These are phyloP conservation scores for Auanema freiburgensis DNA, from an alignment of 2,888 invertebrate genomes.

Conservation along the genomic window DNA sequence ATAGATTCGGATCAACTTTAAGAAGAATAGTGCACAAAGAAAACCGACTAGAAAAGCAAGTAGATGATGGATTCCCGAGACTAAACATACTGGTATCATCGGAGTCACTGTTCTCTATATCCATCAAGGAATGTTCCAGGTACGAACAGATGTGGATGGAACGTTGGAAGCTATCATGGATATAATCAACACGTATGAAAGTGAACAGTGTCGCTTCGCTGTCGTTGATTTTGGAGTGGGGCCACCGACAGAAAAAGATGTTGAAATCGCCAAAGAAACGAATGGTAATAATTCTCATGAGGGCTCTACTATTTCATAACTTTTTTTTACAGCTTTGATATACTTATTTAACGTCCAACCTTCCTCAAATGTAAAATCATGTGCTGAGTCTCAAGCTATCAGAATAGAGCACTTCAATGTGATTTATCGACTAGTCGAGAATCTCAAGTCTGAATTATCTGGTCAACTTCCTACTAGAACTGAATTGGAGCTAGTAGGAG, in stretches of 20 bases:
- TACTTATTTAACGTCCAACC: constrained; percentile 83
- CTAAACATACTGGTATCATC: constrained; percentile 47
- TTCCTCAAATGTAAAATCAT: constrained; percentile 63
- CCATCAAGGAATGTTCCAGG: too few species aligned
- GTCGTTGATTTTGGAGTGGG: constrained; percentile 90
- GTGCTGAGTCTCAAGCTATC: constrained; percentile 71
- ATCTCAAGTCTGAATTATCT: constrained; percentile 79
- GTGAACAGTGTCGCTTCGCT: constrained; percentile 75
- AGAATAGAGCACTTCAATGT: constrained; percentile 78
- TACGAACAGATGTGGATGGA: constrained; percentile 85
- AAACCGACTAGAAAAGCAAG: constrained; percentile 41
- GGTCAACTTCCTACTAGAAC: constrained; percentile 75
- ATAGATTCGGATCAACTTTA: constrained; percentile 43
- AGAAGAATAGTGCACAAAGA: constrained; percentile 43
- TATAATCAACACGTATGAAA: constrained; percentile 79
- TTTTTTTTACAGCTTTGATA: constrained; percentile 73
- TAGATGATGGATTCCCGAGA: constrained; percentile 33
- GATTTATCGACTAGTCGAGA: constrained; percentile 85
- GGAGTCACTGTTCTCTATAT: too few species aligned
- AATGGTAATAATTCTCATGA: constrained; percentile 14
- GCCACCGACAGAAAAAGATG: constrained; percentile 78
- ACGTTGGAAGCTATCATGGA: constrained; percentile 92
- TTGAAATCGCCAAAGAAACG: constrained; percentile 75
- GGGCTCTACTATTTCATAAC: not conserved
- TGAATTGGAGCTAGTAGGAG: constrained; percentile 79